phyloP scores from a whole-genome alignment of 2,797 vertebrate species.

The Pangasius sanitwongsei region DNA sequence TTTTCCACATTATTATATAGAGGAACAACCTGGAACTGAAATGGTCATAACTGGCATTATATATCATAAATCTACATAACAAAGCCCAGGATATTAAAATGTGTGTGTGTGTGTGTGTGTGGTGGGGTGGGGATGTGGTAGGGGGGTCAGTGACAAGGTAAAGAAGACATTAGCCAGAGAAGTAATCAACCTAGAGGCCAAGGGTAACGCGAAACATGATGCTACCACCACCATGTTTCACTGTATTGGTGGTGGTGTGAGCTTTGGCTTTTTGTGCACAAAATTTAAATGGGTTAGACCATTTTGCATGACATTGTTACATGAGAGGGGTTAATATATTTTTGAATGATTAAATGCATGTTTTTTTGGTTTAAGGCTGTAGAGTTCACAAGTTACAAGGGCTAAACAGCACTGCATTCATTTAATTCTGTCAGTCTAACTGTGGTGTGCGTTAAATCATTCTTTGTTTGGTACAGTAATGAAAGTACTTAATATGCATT shows the following conservation, averaged over 20 bases:
- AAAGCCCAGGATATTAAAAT: not conserved
- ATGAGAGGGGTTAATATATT: not conserved
- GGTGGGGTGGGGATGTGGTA: too few relatives aligned
- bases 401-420: not conserved
- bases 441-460: not conserved
- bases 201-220: not conserved
- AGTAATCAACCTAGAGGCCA: not conserved
- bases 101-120: not conserved
- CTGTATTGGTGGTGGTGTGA: not conserved
- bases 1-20: not conserved
- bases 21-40: not conserved
- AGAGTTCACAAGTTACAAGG: not conserved
- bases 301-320: not conserved
- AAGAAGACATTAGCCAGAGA: not conserved
- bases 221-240: not conserved
- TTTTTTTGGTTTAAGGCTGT: not conserved
- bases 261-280: not conserved
- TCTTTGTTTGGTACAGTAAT: not conserved
- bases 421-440: not conserved
- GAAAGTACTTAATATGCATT: not conserved
- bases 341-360: not conserved
- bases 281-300: not conserved
- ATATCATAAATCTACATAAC: not conserved
- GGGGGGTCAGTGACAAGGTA: not conserved
- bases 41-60: not conserved